Conservation (phyloP, 1,140 invertebrate genomes). For the Papilio polyxenes region DNA sequence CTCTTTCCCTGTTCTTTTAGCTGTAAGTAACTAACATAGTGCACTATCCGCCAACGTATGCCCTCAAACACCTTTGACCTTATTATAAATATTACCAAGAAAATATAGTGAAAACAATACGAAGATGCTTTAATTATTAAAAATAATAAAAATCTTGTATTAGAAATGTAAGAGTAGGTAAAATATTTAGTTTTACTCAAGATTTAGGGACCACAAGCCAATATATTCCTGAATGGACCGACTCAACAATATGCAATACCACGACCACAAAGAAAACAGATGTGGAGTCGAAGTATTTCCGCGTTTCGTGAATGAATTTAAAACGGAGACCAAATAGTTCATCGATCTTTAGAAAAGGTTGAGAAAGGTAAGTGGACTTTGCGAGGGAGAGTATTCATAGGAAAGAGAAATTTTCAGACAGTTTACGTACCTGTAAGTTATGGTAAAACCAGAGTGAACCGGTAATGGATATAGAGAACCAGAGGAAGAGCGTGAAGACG, state of each 20-base stretch:
- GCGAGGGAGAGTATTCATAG: too few relatives aligned
- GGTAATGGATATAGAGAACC: slow-evolving; percentile 85
- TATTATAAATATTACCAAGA: background rate
- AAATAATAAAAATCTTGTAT: too few relatives aligned
- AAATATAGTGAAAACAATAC: background rate
- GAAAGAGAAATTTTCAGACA: background rate
- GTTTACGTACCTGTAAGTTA: slow-evolving; percentile 87
- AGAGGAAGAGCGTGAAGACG: slow-evolving; percentile 87
- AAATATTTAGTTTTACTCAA: too few relatives aligned
- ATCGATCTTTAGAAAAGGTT: background rate
- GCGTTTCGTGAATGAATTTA: too few relatives aligned
- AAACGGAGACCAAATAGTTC: too few relatives aligned
- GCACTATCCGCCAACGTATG: background rate
- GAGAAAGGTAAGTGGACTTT: background rate
- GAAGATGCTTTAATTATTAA: background rate
- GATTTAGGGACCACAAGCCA: too few relatives aligned
- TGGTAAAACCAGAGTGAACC: slow-evolving; percentile 89
- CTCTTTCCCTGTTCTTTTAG: background rate
- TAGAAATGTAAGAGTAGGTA: too few relatives aligned
- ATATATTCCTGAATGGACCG: too few relatives aligned
- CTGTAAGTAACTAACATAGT: background rate
- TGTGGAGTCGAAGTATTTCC: too few relatives aligned
- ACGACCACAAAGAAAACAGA: too few relatives aligned
- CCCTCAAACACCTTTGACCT: background rate
- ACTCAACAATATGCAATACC: too few relatives aligned